A percentile compares a stretch with the other conserved stretches of the same genome.
Conservation (phyloP, 2,113 vertebrate species). For the Scytalopus superciliaris region DNA sequence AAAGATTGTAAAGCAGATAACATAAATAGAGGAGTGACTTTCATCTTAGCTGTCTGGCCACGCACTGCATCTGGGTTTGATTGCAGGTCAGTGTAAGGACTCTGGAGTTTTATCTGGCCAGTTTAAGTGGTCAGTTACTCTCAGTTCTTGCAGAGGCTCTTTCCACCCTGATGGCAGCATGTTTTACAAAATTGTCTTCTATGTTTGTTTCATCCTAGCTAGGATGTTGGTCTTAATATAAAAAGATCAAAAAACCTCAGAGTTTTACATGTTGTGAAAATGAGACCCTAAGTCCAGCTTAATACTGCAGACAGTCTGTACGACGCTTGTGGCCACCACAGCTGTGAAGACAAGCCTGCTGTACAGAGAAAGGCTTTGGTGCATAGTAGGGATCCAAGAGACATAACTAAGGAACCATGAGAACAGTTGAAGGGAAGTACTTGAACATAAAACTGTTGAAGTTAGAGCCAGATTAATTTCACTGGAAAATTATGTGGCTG, state of each 20-base stretch:
- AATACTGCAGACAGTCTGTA: neutral
- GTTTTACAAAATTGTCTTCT: neutral
- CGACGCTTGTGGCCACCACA: fast-evolving
- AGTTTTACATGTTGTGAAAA: neutral
- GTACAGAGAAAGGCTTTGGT: neutral
- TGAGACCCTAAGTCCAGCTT: neutral
- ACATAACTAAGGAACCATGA: neutral
- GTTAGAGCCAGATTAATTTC: neutral
- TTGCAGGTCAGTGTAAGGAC: neutral
- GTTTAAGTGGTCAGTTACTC: neutral
- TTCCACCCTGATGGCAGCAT: neutral
- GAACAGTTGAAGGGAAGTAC: neutral
- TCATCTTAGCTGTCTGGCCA: neutral
- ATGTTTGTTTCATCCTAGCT: neutral
- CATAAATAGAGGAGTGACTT: neutral
- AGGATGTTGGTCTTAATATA: neutral
- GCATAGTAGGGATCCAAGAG: neutral
- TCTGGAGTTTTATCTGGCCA: neutral
- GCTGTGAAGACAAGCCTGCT: neutral
- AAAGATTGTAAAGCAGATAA: neutral
- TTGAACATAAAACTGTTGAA: neutral
- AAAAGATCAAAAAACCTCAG: neutral
- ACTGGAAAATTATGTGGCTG: neutral
- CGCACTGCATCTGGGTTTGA: neutral
- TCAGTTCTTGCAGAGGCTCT: neutral